Percentiles rank a stretch among this genome's conserved stretches.
phyloP scores from a whole-genome alignment of 2,797 vertebrate species.

The Propithecus perrieri region DNA sequence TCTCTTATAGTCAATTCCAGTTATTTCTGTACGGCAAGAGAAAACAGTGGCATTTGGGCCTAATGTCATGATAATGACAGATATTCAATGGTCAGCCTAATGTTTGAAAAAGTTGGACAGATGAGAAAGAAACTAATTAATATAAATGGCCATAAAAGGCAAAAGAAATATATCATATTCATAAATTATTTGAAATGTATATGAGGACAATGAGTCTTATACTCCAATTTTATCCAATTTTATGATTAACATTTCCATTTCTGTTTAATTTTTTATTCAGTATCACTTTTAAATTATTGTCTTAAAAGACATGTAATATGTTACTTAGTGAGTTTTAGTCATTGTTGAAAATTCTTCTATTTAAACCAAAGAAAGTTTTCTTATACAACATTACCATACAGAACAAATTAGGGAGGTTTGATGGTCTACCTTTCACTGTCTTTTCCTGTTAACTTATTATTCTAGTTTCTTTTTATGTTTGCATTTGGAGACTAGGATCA shows the following conservation, averaged over 20 bases:
- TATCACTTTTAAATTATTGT: neutral
- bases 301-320: neutral
- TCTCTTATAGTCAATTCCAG: neutral
- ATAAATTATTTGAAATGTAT: neutral
- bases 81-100: neutral
- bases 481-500: neutral
- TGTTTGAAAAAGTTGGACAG: neutral
- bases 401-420: neutral
- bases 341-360: neutral
- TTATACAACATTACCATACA: neutral
- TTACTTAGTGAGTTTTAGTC: neutral
- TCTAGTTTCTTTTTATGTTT: neutral
- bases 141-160: neutral
- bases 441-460: slow-evolving; percentile 9
- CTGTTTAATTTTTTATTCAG: neutral
- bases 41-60: neutral
- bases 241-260: neutral
- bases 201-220: neutral
- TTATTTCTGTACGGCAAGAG: neutral
- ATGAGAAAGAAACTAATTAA: neutral
- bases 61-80: neutral
- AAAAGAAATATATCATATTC: neutral
- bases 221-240: neutral
- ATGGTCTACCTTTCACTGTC: neutral
- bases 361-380: neutral